phyloP scores from a whole-genome alignment of 2,797 vertebrate species.

The Valencia hispanica region DNA sequence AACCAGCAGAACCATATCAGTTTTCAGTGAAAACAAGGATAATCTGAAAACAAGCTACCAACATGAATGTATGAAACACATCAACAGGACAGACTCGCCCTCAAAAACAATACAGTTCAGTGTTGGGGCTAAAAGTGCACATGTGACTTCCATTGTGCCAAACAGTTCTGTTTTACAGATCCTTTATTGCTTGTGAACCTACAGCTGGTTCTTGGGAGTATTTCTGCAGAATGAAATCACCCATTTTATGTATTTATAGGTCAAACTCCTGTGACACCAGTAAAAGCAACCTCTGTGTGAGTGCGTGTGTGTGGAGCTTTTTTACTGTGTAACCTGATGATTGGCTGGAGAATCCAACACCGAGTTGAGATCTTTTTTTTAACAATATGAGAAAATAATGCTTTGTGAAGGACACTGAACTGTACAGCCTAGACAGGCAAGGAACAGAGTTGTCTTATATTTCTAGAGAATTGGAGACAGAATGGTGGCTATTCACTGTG shows the following conservation, averaged over 20 bases:
- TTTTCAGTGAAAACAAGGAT: conserved; percentile 27
- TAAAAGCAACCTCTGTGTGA: conserved; percentile 55
- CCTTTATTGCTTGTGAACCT: conserved; percentile 33
- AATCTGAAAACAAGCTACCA: conserved; percentile 18
- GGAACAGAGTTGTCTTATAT: conserved; percentile 8
- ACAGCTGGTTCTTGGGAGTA: conserved; percentile 52
- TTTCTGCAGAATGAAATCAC: conserved; percentile 62
- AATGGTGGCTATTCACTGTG: not conserved
- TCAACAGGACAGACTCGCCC: conserved; percentile 9
- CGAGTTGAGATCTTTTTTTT: conserved; percentile 29
- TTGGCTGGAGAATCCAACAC: conserved; percentile 37
- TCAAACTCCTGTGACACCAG: conserved; percentile 53
- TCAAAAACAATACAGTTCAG: conserved; percentile 4
- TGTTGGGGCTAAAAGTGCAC: conserved; percentile 29
- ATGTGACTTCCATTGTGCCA: conserved; percentile 42
- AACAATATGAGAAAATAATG: conserved; percentile 26
- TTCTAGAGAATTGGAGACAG: conserved; percentile 9
- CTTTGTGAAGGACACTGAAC: conserved; percentile 19
- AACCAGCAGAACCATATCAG: conserved; percentile 27
- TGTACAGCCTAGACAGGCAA: conserved; percentile 14
- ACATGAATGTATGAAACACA: conserved; percentile 1
- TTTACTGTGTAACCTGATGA: conserved; percentile 62
- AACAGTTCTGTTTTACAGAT: conserved; percentile 43
- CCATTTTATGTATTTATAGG: conserved; percentile 66
- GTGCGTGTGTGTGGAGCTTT: conserved; percentile 46